A percentile compares a stretch with the other conserved stretches of the same genome.
phyloP scores from a whole-genome alignment of 2,113 vertebrate species.

The Pituophis catenifer region DNA sequence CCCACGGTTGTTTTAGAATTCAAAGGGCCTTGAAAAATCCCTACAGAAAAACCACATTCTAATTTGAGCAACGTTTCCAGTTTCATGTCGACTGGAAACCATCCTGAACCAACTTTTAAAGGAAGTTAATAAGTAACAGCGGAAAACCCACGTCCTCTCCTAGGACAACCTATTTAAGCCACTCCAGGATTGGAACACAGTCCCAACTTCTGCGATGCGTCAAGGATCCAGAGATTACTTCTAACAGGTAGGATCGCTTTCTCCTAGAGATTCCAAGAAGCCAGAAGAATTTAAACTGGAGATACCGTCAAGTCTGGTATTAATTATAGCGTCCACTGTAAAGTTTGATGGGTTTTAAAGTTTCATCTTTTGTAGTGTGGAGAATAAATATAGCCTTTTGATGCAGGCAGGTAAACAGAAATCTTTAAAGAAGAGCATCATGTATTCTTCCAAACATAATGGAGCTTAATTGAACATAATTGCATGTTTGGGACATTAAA shows the following conservation, averaged over 20 bases:
- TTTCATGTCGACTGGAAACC: background rate
- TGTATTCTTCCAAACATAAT: background rate
- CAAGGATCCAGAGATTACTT: background rate
- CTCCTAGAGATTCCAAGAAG: background rate
- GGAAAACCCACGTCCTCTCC: background rate
- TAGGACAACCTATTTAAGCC: background rate
- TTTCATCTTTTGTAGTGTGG: background rate
- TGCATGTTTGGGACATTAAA: background rate
- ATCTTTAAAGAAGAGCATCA: background rate
- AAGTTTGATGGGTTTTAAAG: background rate
- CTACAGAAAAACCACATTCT: background rate
- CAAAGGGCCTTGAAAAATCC: background rate
- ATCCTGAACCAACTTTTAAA: background rate
- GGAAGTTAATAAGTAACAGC: background rate
- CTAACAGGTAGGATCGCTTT: conserved; percentile 2
- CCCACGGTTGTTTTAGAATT: background rate
- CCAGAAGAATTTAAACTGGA: background rate
- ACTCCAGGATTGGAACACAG: background rate
- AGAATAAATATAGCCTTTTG: background rate
- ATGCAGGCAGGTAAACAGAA: background rate
- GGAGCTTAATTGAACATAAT: background rate
- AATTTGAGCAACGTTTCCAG: background rate
- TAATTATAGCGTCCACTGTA: background rate
- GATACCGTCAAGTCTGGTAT: too few relatives aligned
- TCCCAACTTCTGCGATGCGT: too few relatives aligned